These are phyloP conservation scores for Xerus inauris DNA, from an alignment of 2,113 vertebrate genomes.

Conservation along the genomic window DNA sequence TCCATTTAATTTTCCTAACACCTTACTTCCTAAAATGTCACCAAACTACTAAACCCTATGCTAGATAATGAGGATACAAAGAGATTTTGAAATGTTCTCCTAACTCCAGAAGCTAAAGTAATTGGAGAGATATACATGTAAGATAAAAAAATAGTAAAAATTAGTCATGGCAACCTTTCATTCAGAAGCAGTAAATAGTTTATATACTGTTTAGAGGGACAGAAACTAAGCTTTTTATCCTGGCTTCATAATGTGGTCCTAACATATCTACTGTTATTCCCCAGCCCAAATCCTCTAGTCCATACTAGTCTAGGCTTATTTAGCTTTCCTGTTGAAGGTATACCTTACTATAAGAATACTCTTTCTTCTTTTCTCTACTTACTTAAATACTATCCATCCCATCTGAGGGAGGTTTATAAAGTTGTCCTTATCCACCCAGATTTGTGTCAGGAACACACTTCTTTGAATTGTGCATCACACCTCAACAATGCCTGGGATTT, in stretches of 20 bases:
- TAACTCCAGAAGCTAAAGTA: constrained; percentile 5
- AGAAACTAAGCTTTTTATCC: neutral
- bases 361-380: constrained; percentile 22
- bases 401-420: constrained; percentile 36
- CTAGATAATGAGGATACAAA: constrained; percentile 24
- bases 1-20: constrained; percentile 48
- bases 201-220: neutral
- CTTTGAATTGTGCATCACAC: neutral
- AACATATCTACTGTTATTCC: constrained; percentile 36
- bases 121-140: constrained; percentile 13
- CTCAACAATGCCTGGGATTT: constrained; percentile 50
- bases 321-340: constrained; percentile 29
- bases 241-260: constrained; percentile 30
- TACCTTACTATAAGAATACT: constrained; percentile 22
- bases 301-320: neutral
- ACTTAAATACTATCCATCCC: constrained; percentile 20
- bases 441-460: constrained; percentile 40
- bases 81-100: constrained; percentile 37
- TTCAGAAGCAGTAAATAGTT: constrained; percentile 19
- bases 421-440: neutral
- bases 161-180: neutral
- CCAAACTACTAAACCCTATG: constrained; percentile 23
- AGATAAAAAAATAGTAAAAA: constrained; percentile 44
- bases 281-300: constrained; percentile 9
- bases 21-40: constrained; percentile 41